These are phyloP conservation scores for Papilio demoleus DNA, from an alignment of 2,888 invertebrate species.

Conservation along the genomic window DNA sequence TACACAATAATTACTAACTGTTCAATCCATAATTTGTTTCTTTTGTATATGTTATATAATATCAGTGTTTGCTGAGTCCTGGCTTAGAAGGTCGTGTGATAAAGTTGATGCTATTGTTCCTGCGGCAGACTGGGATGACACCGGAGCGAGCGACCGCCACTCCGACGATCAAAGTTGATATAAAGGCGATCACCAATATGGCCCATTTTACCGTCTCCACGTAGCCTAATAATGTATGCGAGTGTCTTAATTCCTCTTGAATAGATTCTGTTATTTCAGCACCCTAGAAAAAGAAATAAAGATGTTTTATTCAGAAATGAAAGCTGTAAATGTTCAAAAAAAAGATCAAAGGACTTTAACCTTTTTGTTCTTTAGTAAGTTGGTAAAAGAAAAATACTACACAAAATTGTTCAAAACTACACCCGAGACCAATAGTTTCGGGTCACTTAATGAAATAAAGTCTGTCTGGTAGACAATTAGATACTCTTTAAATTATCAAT, in stretches of 20 bases:
- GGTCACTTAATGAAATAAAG: too few relatives aligned
- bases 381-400: too few relatives aligned
- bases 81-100: conserved; percentile 59
- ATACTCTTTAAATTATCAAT: too few relatives aligned
- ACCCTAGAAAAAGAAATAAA: conserved; percentile 58
- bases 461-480: too few relatives aligned
- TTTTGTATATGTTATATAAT: background rate
- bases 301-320: too few relatives aligned
- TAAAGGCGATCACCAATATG: conserved; percentile 61
- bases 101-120: conserved; percentile 72
- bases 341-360: too few relatives aligned
- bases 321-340: too few relatives aligned
- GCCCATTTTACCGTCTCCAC: conserved; percentile 73
- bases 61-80: conserved; percentile 60
- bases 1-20: background rate
- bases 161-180: conserved; percentile 51
- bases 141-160: conserved; percentile 54
- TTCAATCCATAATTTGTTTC: background rate
- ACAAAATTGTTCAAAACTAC: too few relatives aligned
- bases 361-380: too few relatives aligned
- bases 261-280: conserved; percentile 65
- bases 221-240: conserved; percentile 65
- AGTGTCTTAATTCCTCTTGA: conserved; percentile 62
- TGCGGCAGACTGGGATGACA: conserved; percentile 58
- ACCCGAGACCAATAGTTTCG: too few relatives aligned